These are phyloP conservation scores for Saccopteryx bilineata DNA, from an alignment of 2,113 vertebrate species.

Conservation along the genomic window DNA sequence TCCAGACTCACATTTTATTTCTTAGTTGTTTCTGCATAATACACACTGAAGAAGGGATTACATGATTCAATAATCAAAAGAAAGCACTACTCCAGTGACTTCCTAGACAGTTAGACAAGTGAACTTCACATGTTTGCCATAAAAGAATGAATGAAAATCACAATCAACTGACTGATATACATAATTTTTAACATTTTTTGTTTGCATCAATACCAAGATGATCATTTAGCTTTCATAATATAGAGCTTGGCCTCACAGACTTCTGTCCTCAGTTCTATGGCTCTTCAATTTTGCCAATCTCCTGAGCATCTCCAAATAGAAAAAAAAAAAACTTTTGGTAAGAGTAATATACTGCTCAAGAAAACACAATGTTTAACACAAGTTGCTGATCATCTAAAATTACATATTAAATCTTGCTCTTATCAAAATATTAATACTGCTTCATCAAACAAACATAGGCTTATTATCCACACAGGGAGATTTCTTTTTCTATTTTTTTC, in stretches of 20 bases:
- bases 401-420: conserved; percentile 68
- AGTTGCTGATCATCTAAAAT: conserved; percentile 67
- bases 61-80: conserved; percentile 71
- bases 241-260: not conserved
- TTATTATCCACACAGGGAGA: conserved; percentile 39
- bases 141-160: conserved; percentile 61
- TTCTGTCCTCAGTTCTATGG: not conserved
- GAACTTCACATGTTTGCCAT: conserved; percentile 63
- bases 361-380: conserved; percentile 14
- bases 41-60: not conserved
- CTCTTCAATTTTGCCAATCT: conserved; percentile 44
- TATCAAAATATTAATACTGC: conserved; percentile 72
- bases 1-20: conserved; percentile 76
- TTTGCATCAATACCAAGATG: conserved; percentile 15
- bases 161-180: not conserved
- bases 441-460: conserved; percentile 31
- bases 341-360: conserved; percentile 46
- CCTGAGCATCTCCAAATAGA: conserved; percentile 13
- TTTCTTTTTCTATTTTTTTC: not conserved
- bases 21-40: conserved; percentile 65
- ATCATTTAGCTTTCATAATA: not conserved
- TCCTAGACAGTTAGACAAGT: conserved; percentile 55
- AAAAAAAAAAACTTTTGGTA: conserved; percentile 64
- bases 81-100: not conserved
- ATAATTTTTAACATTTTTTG: conserved; percentile 13